Evolutionary conservation across 2,888 invertebrate species (phyloP).

Genomic region (Lamellibrachia satsuma): DNA sequence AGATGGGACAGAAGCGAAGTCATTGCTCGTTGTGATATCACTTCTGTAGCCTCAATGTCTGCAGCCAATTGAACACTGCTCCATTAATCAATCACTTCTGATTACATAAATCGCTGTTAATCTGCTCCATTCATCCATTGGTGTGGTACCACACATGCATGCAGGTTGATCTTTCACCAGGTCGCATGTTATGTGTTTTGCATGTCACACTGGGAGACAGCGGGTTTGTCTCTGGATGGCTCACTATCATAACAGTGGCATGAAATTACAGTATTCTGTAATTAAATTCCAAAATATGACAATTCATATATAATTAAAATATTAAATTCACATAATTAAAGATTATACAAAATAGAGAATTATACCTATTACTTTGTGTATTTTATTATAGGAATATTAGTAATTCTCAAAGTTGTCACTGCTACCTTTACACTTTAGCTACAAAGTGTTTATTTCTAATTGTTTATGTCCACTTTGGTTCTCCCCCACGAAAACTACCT

Average conservation of each 20-base stretch:
- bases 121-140: background rate
- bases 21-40: constrained; percentile 5
- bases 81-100: background rate
- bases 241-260: background rate
- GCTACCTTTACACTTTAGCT: no score
- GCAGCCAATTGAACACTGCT: background rate
- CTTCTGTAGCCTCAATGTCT: background rate
- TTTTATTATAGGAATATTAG: background rate
- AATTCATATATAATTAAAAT: background rate
- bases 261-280: background rate
- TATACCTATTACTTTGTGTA: background rate
- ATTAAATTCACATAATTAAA: background rate
- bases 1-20: background rate
- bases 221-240: background rate
- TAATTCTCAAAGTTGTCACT: no score
- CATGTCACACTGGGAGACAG: background rate
- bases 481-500: no score
- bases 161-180: background rate
- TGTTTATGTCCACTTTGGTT: no score
- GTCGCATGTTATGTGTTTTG: background rate
- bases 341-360: background rate
- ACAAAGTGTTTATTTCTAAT: no score
- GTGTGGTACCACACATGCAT: background rate
- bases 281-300: background rate
- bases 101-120: constrained; percentile 3